Base-by-base conservation (phyloP, 2,113 vertebrate genomes). In the Pipra filicauda region DNA sequence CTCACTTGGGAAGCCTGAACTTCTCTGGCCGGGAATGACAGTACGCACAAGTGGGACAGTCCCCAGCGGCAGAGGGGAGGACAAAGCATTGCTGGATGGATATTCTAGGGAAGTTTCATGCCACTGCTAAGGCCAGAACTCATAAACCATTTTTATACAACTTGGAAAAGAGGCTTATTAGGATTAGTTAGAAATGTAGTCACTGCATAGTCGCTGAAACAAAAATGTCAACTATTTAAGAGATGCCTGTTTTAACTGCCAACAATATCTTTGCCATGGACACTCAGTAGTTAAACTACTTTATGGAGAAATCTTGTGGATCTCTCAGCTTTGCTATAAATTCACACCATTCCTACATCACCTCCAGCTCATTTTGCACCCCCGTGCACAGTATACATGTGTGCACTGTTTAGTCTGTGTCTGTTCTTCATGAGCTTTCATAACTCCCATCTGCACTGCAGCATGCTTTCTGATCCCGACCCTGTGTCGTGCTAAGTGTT, bases 401-500 rank as follows among this genome's bases (percentile, higher is more conserved):
- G 92, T 67, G 80, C 83, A 69, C 76, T 96, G 96, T 93, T 97
- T 94, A 94, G 96, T 95, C 91, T 95, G 92, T 70, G 96, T 91
- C 93, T 92, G 95, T 44, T 96, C 88, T 84, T 95, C 6, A 8
- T 5, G 24, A 94, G 83, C 65, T 81, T 95, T 94, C 79, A 0
- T 71, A 93, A 92, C 52, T 84, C 65, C 72, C 92, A 94, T 93
- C 79, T 92, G 96, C 80, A 69, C 52, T 54, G 73, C 95, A 96
- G 93, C 83, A 61, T 24, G 76, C 69, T 43, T 93, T 94, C 92
- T 93, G 93, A 90, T 90, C 82, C 76, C 3, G 8, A 72, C 82
- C 87, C 77, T 74, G 52, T 83, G 82, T 85, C 0, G 1, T 76
- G 85, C 72, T 91, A 94, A 95, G 82, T 86, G 73, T 80, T 95